Percentiles rank a stretch among this genome's conserved stretches.
phyloP scores from a whole-genome alignment of 2,113 vertebrate species.

The Aleadryas rufinucha region DNA sequence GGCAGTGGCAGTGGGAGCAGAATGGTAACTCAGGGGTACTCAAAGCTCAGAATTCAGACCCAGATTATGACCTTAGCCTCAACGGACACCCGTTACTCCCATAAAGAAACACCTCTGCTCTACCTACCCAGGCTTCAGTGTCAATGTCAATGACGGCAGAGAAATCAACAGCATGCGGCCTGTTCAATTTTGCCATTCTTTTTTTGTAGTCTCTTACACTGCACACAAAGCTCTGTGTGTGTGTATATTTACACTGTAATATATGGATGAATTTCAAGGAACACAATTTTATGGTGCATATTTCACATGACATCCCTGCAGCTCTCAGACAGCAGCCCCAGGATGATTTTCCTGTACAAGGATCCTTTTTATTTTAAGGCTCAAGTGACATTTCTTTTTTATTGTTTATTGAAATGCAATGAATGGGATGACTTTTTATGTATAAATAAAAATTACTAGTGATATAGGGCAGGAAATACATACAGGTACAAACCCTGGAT shows the following conservation, averaged over 20 bases:
- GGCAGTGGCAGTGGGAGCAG: background rate
- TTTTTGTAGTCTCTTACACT: background rate
- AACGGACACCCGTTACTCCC: background rate
- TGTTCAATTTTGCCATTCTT: background rate
- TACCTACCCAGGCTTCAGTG: background rate
- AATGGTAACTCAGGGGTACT: accelerated
- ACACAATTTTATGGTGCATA: background rate
- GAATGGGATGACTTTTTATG: background rate
- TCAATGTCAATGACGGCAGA: background rate
- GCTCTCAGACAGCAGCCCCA: background rate
- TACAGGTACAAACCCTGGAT: background rate
- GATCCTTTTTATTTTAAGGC: background rate
- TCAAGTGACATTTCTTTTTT: background rate
- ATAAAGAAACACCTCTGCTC: background rate
- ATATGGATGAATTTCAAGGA: background rate
- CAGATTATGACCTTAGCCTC: background rate
- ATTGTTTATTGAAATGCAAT: background rate
- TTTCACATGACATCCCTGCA: background rate
- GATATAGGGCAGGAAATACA: background rate
- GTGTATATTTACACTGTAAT: background rate
- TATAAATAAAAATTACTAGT: background rate
- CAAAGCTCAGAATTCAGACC: background rate
- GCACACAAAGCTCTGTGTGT: background rate
- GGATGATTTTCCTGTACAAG: background rate
- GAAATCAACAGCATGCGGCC: background rate